phyloP scores from a whole-genome alignment of 2,113 vertebrate species.

The Zosterops borbonicus region DNA sequence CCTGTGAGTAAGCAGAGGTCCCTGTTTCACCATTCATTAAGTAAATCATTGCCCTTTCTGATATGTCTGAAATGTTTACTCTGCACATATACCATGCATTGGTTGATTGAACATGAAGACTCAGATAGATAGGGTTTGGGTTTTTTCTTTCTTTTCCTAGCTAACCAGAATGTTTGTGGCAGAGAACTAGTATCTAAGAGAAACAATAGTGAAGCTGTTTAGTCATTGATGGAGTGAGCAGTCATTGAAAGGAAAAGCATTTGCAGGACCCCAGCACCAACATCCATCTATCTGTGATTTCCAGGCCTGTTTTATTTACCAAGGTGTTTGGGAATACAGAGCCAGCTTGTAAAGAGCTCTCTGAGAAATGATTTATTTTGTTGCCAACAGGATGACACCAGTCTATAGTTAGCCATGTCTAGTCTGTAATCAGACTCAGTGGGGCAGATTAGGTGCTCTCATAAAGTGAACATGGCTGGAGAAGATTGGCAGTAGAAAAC shows the following conservation, averaged over 20 bases:
- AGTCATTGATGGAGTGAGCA: not conserved
- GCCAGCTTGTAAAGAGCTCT: not conserved
- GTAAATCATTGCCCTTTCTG: not conserved
- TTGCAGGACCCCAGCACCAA: not conserved
- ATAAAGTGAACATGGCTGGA: not conserved
- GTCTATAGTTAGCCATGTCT: not conserved
- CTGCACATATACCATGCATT: not conserved
- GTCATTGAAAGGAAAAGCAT: not conserved
- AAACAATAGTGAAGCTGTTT: not conserved
- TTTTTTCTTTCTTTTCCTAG: not conserved
- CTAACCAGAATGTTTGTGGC: not conserved
- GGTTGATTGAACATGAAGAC: not conserved
- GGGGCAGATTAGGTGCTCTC: not conserved
- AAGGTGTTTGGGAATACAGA: not conserved
- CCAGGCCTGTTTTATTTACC: not conserved
- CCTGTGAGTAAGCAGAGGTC: not conserved
- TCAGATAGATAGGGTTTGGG: not conserved
- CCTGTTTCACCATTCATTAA: not conserved
- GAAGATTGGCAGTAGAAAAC: not conserved
- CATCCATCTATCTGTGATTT: not conserved
- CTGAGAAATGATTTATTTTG: not conserved
- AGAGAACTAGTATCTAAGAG: not conserved
- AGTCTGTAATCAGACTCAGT: slow-evolving; percentile 17
- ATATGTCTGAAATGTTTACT: not conserved
- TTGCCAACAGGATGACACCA: not conserved